Evolutionary conservation across 64 coral and sea anemone species (phyloP).

Genomic region (Orbicella faveolata): DNA sequence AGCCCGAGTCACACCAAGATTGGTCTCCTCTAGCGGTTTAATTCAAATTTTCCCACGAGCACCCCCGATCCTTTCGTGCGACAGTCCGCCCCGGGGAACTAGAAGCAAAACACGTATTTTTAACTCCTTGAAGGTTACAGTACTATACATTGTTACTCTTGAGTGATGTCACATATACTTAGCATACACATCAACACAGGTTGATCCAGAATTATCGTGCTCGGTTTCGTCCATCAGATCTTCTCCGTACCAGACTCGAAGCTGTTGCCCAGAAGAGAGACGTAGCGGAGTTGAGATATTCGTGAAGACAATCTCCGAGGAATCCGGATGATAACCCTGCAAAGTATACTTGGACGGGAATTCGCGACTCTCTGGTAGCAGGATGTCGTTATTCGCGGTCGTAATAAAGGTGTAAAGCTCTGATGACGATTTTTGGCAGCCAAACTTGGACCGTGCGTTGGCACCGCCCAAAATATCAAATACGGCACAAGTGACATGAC

Average conservation of each 20-base stretch:
- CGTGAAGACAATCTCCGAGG: conserved; percentile 22
- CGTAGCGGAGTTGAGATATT: conserved; percentile 6
- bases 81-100: no score
- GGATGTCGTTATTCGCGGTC: not conserved
- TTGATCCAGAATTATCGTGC: not conserved
- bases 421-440: not conserved
- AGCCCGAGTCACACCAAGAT: no score
- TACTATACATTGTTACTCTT: no score
- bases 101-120: no score
- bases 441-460: not conserved
- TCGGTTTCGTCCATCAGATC: conserved; percentile 2
- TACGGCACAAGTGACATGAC: not conserved
- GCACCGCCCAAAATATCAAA: no score
- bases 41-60: no score
- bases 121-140: no score
- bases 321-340: not conserved
- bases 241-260: conserved; percentile 41
- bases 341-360: not conserved
- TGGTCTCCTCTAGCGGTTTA: no score
- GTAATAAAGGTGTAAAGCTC: not conserved
- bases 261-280: conserved; percentile 24
- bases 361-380: not conserved
- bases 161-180: not conserved
- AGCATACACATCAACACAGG: conserved; percentile 48
- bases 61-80: no score